Evolutionary conservation across 2,888 invertebrate genomes (phyloP).

Genomic region (Phasia obesa): DNA sequence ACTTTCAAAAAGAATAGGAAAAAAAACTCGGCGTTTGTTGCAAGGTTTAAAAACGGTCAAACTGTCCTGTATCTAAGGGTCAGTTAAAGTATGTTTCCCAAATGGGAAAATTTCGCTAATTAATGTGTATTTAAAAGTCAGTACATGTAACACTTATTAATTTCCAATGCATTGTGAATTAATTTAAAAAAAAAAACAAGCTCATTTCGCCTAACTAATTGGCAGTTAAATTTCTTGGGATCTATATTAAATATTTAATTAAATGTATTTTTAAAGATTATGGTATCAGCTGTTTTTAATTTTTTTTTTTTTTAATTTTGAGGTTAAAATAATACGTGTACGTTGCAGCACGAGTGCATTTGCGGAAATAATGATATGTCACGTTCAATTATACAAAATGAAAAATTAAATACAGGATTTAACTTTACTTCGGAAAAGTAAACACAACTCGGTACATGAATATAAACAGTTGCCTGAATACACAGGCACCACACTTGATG

Average conservation of each 20-base stretch:
- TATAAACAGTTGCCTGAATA: constrained; percentile 6
- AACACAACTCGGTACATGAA: constrained; percentile 8
- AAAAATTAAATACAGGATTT: constrained; percentile 59
- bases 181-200: not conserved
- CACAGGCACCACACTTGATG: not conserved
- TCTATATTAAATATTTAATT: no score
- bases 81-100: no score
- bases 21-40: no score
- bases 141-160: not conserved
- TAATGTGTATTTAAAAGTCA: not conserved
- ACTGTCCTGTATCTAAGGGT: no score
- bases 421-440: constrained; percentile 52
- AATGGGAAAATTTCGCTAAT: not conserved
- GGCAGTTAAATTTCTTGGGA: not conserved
- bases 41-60: no score
- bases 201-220: not conserved
- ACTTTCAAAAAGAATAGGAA: no score
- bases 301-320: constrained; percentile 8
- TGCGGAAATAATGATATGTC: constrained; percentile 62
- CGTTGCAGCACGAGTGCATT: constrained; percentile 33
- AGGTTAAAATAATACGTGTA: constrained; percentile 49
- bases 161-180: not conserved
- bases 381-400: constrained; percentile 59
- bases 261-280: not conserved
- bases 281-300: not conserved